These are phyloP conservation scores for Darevskia mixta DNA, from an alignment of 2,797 vertebrate genomes.

Conservation along the genomic window DNA sequence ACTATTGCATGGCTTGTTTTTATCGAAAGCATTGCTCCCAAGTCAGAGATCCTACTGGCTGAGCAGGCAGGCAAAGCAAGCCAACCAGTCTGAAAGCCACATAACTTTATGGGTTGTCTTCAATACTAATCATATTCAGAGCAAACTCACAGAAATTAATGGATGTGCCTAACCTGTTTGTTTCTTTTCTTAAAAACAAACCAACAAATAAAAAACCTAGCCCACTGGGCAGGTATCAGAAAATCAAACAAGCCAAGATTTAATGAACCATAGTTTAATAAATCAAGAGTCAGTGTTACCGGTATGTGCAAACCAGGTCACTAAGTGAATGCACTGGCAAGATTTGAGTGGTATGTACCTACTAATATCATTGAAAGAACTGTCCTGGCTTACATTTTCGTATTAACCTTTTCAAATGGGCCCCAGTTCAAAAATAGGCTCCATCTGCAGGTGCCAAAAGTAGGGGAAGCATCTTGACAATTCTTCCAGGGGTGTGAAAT, in stretches of 20 bases:
- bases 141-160: too few relatives aligned
- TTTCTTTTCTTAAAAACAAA: accelerated
- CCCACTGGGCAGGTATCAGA: too few relatives aligned
- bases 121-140: too few relatives aligned
- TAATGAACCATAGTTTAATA: too few relatives aligned
- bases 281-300: too few relatives aligned
- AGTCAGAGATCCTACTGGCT: background rate
- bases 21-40: background rate
- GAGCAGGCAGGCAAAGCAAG: background rate
- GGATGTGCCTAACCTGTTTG: too few relatives aligned
- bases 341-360: background rate
- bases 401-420: background rate
- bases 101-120: background rate
- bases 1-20: background rate
- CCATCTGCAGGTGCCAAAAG: background rate
- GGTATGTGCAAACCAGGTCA: too few relatives aligned
- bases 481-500: background rate
- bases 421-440: background rate
- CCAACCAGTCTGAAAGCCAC: background rate
- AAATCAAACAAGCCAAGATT: too few relatives aligned
- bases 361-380: background rate
- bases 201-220: too few relatives aligned
- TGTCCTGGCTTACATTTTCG: background rate
- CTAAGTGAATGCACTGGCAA: background rate
- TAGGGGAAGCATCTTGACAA: background rate